phyloP scores from a whole-genome alignment of 1,140 invertebrate genomes.

The Helicorthomorpha holstii region DNA sequence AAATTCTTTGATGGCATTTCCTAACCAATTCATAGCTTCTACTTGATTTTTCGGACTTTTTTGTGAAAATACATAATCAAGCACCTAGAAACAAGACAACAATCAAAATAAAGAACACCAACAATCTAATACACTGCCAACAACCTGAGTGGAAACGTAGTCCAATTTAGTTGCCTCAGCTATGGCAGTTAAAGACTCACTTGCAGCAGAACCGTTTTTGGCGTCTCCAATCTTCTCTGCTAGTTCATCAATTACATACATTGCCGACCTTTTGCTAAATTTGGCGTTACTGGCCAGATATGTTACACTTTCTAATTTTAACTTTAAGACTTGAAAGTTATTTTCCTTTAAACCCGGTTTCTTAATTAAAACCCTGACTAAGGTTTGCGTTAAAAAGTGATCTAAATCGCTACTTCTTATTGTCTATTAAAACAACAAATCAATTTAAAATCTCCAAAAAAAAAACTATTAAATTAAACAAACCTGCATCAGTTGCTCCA shows the following conservation, averaged over 20 bases:
- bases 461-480: constrained; percentile 1
- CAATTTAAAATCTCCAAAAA: constrained; percentile 3
- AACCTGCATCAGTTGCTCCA: constrained; percentile 48
- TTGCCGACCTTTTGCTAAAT: constrained; percentile 44
- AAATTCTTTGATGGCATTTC: constrained; percentile 61
- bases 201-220: constrained; percentile 52
- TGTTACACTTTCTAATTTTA: constrained; percentile 58
- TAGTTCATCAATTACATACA: constrained; percentile 57
- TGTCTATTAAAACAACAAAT: constrained; percentile 18
- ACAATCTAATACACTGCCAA: neutral
- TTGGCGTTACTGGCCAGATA: constrained; percentile 35
- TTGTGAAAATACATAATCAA: constrained; percentile 45
- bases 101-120: neutral
- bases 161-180: constrained; percentile 61
- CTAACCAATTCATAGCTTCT: constrained; percentile 62
- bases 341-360: constrained; percentile 85
- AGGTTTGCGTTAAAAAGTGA: constrained; percentile 51
- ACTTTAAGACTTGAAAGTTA: constrained; percentile 82
- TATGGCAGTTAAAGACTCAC: constrained; percentile 51
- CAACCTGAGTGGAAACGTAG: constrained; percentile 46
- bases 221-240: constrained; percentile 68
- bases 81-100: constrained; percentile 15
- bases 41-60: constrained; percentile 84
- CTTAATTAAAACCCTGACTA: constrained; percentile 53
- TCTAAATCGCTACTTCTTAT: constrained; percentile 40